Evolutionary conservation across 1,140 invertebrate species (phyloP).

Genomic region (Drusus annulatus): DNA sequence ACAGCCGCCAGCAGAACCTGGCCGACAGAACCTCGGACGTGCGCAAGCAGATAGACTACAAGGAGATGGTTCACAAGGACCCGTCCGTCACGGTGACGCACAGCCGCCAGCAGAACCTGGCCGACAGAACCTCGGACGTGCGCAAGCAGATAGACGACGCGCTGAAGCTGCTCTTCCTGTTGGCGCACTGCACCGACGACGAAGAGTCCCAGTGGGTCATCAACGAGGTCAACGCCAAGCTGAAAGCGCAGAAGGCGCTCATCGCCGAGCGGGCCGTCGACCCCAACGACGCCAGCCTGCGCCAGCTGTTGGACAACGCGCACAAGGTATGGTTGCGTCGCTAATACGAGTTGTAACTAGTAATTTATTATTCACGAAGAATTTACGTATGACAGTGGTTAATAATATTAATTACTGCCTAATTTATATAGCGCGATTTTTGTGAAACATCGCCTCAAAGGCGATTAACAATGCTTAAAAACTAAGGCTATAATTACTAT

Average conservation of each 20-base stretch:
- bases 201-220: conserved; percentile 22
- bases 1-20: neutral
- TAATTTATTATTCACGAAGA: too few relatives aligned
- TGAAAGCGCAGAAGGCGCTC: neutral
- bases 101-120: neutral
- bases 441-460: too few relatives aligned
- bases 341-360: too few relatives aligned
- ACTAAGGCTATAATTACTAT: too few relatives aligned
- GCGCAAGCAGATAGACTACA: neutral
- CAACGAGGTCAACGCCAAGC: conserved; percentile 12
- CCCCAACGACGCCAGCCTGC: neutral
- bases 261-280: neutral
- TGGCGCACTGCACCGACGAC: conserved; percentile 29
- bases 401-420: too few relatives aligned
- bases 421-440: too few relatives aligned
- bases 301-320: neutral
- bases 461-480: too few relatives aligned
- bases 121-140: neutral
- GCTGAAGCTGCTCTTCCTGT: conserved; percentile 6
- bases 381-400: too few relatives aligned
- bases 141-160: neutral
- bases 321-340: too few relatives aligned
- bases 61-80: too few relatives aligned
- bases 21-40: neutral
- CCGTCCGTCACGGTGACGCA: too few relatives aligned